Evolutionary conservation across 2,113 vertebrate genomes (phyloP).

Genomic region (Ictalurus furcatus): DNA sequence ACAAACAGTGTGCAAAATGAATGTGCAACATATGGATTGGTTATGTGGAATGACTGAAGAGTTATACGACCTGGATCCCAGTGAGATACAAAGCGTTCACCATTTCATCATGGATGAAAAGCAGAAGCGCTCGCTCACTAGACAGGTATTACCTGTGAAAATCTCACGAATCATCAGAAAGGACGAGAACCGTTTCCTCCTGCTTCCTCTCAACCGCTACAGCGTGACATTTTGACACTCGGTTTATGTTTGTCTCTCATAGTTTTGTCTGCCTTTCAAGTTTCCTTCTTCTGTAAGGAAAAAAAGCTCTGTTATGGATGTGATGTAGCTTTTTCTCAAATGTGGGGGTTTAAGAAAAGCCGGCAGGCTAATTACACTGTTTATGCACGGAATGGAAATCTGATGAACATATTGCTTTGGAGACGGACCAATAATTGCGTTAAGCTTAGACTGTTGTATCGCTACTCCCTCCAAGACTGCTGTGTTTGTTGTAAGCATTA

Average conservation of each 20-base stretch:
- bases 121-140: not conserved
- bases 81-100: not conserved
- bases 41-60: not conserved
- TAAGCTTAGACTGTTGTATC: not conserved
- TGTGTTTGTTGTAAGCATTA: slow-evolving; percentile 11
- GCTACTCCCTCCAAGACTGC: not conserved
- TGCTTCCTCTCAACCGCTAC: not conserved
- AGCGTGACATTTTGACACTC: not conserved
- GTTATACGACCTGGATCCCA: not conserved
- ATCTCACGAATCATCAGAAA: not conserved
- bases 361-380: slow-evolving; percentile 31
- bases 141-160: not conserved
- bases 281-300: not conserved
- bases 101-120: not conserved
- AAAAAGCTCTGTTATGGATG: not conserved
- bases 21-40: not conserved
- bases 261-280: not conserved
- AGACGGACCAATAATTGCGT: slow-evolving; percentile 17
- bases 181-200: not conserved
- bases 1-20: not conserved
- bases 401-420: slow-evolving; percentile 26
- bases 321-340: not conserved
- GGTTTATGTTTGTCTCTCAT: not conserved
- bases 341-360: slow-evolving; percentile 22
- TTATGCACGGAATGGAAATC: slow-evolving; percentile 26